Evolutionary conservation across 2,888 invertebrate species (phyloP).

Genomic region (Chrysolina americana): DNA sequence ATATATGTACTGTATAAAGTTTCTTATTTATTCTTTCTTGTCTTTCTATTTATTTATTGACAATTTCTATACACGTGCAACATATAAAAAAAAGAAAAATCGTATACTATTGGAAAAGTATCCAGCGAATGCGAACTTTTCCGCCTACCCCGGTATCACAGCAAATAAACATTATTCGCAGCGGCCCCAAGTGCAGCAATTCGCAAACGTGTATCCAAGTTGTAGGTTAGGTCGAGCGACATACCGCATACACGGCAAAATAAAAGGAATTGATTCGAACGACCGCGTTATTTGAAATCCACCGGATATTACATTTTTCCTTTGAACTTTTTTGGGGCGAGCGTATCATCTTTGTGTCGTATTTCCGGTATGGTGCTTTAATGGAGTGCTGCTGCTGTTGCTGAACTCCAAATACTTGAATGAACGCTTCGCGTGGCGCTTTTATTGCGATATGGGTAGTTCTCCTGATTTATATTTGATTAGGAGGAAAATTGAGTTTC

Average conservation of each 20-base stretch:
- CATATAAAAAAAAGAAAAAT: too few species aligned
- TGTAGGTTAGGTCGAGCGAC: conserved; percentile 40
- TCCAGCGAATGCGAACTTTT: neutral
- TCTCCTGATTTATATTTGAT: conserved; percentile 23
- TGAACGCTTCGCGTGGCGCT: conserved; percentile 27
- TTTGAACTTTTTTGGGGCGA: conserved; percentile 59
- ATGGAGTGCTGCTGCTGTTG: conserved; percentile 49
- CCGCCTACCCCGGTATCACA: conserved; percentile 15
- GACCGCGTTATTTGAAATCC: conserved; percentile 62
- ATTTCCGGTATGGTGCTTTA: conserved; percentile 49
- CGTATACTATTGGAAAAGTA: too few species aligned
- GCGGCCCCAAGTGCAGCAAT: conserved; percentile 37
- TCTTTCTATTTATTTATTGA: too few species aligned
- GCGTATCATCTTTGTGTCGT: conserved; percentile 59
- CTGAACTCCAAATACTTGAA: conserved; percentile 36
- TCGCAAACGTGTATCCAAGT: conserved; percentile 38
- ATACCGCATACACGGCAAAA: conserved; percentile 33
- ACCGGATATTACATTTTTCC: conserved; percentile 64
- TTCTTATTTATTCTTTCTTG: too few species aligned
- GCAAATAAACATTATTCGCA: conserved; percentile 36
- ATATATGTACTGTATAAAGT: too few species aligned
- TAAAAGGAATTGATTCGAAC: conserved; percentile 59
- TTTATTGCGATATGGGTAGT: conserved; percentile 27
- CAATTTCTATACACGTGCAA: too few species aligned
- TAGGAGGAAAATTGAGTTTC: conserved; percentile 20